phyloP scores from a whole-genome alignment of 2,113 vertebrate genomes.

The Ailuropoda melanoleuca region DNA sequence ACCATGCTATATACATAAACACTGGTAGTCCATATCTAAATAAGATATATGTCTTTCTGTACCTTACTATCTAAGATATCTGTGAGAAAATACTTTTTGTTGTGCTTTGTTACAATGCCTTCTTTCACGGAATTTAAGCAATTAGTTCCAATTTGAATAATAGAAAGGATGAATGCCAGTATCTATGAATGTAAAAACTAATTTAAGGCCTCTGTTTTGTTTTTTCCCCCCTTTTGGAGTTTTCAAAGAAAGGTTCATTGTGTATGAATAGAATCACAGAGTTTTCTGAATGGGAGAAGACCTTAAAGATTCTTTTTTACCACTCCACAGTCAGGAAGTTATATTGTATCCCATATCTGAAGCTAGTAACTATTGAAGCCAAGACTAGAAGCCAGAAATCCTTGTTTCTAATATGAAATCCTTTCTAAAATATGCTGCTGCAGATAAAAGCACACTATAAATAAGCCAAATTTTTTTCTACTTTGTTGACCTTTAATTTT shows the following conservation, averaged over 20 bases:
- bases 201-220: not conserved
- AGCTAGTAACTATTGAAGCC: not conserved
- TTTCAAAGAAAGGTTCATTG: not conserved
- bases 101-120: not conserved
- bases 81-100: not conserved
- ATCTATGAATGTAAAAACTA: not conserved
- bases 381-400: not conserved
- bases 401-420: not conserved
- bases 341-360: not conserved
- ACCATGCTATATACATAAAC: rapidly evolving
- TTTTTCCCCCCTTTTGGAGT: not conserved
- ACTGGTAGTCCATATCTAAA: not conserved
- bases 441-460: not conserved
- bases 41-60: not conserved
- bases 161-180: not conserved
- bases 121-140: not conserved
- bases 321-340: not conserved
- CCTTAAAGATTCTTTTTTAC: not conserved
- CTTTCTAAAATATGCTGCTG: not conserved
- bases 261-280: not conserved
- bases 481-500: not conserved
- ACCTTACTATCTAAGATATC: not conserved
- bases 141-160: not conserved
- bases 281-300: not conserved
- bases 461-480: not conserved